A percentile compares a stretch with the other conserved stretches of the same genome.
Evolutionary conservation across 64 coral and sea anemone species (phyloP).

Genomic region (Anthopleura sola): DNA sequence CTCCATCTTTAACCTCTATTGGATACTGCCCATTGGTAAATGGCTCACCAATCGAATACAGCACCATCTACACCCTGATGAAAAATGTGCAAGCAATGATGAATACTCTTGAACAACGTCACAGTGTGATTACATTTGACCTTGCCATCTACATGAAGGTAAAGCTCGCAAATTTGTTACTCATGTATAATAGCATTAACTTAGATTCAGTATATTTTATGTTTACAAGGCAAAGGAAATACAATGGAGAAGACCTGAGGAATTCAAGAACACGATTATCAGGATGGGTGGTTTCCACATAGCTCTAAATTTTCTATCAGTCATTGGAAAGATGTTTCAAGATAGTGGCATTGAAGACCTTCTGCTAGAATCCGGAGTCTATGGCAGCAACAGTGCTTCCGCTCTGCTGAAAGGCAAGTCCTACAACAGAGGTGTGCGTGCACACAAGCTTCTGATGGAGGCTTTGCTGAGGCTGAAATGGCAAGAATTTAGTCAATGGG

Average conservation of each 20-base stretch:
- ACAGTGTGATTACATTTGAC: constrained; percentile 53
- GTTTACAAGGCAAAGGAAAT: constrained; percentile 28
- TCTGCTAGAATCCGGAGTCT: constrained; percentile 28
- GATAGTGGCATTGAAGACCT: too few relatives aligned
- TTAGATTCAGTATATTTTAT: too few relatives aligned
- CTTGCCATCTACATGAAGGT: constrained; percentile 32
- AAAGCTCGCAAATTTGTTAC: background rate
- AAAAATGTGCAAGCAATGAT: constrained; percentile 33
- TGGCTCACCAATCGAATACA: constrained; percentile 21
- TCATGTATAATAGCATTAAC: too few relatives aligned
- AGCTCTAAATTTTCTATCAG: too few relatives aligned
- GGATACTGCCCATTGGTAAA: constrained; percentile 31
- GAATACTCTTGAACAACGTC: background rate
- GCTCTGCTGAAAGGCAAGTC: constrained; percentile 26
- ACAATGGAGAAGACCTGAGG: too few relatives aligned
- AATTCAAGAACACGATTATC: too few relatives aligned
- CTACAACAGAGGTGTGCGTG: constrained; percentile 33
- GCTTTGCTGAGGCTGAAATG: constrained; percentile 7
- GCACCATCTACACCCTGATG: constrained; percentile 32
- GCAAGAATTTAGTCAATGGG: background rate
- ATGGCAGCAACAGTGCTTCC: constrained; percentile 10
- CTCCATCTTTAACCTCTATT: background rate
- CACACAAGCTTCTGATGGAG: constrained; percentile 14
- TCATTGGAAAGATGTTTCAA: too few relatives aligned
- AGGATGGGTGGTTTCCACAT: too few relatives aligned